These are phyloP conservation scores for Drosophila sproati DNA, from an alignment of 1,140 invertebrate species.

Conservation along the genomic window DNA sequence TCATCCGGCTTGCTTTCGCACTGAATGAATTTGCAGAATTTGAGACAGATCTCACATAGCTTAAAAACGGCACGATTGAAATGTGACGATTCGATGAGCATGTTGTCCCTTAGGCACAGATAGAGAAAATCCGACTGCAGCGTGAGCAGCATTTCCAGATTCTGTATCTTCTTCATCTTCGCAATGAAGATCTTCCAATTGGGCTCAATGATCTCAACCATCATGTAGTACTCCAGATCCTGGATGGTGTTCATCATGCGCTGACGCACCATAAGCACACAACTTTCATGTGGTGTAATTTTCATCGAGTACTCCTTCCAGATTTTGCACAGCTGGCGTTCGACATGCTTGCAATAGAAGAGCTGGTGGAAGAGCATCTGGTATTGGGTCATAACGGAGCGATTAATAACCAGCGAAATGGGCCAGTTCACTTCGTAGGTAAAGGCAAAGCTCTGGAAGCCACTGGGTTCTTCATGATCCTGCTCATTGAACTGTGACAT, in stretches of 20 bases:
- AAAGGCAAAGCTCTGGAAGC: constrained; percentile 97
- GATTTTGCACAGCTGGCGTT: constrained; percentile 94
- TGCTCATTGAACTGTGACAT: constrained; percentile 85
- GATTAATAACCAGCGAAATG: constrained; percentile 95
- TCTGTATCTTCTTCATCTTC: constrained; percentile 93
- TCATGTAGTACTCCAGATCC: constrained; percentile 99
- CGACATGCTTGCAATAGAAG: constrained; percentile 96
- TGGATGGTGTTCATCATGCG: constrained; percentile 98
- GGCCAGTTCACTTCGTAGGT: constrained; percentile 98
- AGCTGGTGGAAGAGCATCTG: constrained; percentile 98
- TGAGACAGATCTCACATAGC: constrained; percentile 93
- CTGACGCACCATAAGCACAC: constrained; percentile 95
- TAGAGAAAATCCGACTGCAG: constrained; percentile 96
- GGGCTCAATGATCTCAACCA: constrained; percentile 98
- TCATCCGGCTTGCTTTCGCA: constrained; percentile 67
- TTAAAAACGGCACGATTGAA: constrained; percentile 91
- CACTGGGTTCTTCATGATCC: constrained; percentile 88
- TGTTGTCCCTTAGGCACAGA: constrained; percentile 95
- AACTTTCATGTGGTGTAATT: constrained; percentile 87
- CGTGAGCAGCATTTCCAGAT: constrained; percentile 95
- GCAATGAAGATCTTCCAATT: constrained; percentile 95
- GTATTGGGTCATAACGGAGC: constrained; percentile 95
- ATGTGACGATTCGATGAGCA: constrained; percentile 95
- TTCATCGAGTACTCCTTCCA: constrained; percentile 90
- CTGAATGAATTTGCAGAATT: constrained; percentile 94